Evolutionary conservation across 2,888 invertebrate genomes (phyloP).

Genomic region (Trissoscelio sp.): DNA sequence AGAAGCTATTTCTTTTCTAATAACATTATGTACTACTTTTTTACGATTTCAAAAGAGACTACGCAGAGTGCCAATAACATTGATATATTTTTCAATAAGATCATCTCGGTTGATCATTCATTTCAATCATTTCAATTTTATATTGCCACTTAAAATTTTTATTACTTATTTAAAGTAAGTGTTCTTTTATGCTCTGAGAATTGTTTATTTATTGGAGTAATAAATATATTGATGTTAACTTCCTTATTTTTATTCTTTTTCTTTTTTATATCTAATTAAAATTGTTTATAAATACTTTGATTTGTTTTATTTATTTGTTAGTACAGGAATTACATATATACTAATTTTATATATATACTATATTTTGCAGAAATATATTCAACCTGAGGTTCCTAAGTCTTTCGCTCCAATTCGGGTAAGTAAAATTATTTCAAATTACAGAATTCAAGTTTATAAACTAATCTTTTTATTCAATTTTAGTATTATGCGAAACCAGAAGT

Average conservation of each 20-base stretch:
- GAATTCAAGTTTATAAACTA: neutral
- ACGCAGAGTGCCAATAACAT: conserved; percentile 1
- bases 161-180: neutral
- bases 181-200: too few species aligned
- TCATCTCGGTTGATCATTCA: neutral
- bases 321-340: neutral
- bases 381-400: conserved; percentile 37
- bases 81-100: conserved; percentile 21
- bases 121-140: conserved; percentile 4
- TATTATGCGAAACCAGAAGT: conserved; percentile 82
- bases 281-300: too few species aligned
- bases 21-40: conserved; percentile 36
- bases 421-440: too few species aligned
- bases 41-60: conserved; percentile 9
- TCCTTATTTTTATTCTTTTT: too few species aligned
- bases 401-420: conserved; percentile 66
- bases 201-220: too few species aligned
- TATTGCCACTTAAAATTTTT: neutral
- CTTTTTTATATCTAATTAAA: too few species aligned
- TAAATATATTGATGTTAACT: too few species aligned
- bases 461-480: conserved; percentile 64
- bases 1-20: conserved; percentile 36
- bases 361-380: conserved; percentile 42
- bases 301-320: too few species aligned
- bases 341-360: neutral